Base-by-base conservation (phyloP, 2,113 vertebrate genomes). In the Megaceryle maxima region DNA sequence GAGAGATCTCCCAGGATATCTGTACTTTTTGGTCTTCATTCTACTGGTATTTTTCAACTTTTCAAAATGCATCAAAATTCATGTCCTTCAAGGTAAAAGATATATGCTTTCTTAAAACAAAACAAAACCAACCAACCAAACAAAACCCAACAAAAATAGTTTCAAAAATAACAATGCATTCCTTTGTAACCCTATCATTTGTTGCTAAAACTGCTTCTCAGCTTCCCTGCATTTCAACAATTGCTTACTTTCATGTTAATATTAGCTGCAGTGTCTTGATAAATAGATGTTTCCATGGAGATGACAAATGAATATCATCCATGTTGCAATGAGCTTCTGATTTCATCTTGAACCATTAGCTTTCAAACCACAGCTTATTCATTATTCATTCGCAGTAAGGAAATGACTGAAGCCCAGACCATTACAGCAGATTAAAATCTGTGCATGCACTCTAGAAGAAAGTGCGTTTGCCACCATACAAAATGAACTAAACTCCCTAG, bases 261-360 rank as follows among this genome's bases (percentile, higher is more conserved):
- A 92, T 91, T 92, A 96, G 95, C 84, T 85, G 81, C 68, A 92
- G 79, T 80, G 82, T 89, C 97, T 92, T 66, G 95, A 97, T 81
- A 97, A 97, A 97, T 59, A 91, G 82, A 83, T 64, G 97, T 98
- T 97, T 97, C 97, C 97, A 97, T 96, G 97, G 98, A 97, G 96
- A 98, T 94, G 92, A 94, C 94, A 97, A 97, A 94, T 91, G 94
- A 96, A n/a, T 79, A 91, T 92, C 94, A 95, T 95, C 95, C 96
- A 91, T 83, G 94, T 91, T 96, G 96, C 94, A 96, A 84, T 41
- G 90, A 97, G 97, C 93, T 96, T 91, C 97, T 95, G 97, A 97
- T 97, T 97, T 97, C 96, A 97, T 97, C 97, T 95, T 79, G 93
- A 98, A 95, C 97, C 97, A 97, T 98, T 97, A 97, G 96, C 95